phyloP scores from a whole-genome alignment of 2,888 invertebrate genomes.

The Unio pictorum region DNA sequence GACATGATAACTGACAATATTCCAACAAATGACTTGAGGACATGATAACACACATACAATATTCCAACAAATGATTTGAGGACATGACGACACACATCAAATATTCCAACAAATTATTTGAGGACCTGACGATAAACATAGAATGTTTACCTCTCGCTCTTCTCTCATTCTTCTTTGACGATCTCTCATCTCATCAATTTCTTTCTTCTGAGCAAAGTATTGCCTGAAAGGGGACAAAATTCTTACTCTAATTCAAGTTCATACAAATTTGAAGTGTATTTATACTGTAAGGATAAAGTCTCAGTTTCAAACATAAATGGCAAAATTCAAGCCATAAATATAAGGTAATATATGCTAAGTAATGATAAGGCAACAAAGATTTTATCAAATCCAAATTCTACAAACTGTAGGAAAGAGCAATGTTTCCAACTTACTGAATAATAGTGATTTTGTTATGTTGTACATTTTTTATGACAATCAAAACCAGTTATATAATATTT shows the following conservation, averaged over 20 bases:
- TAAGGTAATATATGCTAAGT: not conserved
- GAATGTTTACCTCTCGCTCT: slow-evolving; percentile 62
- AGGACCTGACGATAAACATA: not conserved
- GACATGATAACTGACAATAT: too few relatives aligned
- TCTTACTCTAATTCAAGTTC: too few relatives aligned
- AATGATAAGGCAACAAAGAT: not conserved
- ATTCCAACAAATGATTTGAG: slow-evolving; percentile 13
- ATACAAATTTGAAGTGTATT: too few relatives aligned
- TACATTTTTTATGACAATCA: too few relatives aligned
- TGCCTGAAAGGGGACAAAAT: slow-evolving; percentile 46
- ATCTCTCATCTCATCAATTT: slow-evolving; percentile 59
- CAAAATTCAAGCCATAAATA: too few relatives aligned
- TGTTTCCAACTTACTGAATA: too few relatives aligned
- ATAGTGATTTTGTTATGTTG: too few relatives aligned
- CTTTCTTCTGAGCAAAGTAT: slow-evolving; percentile 59
- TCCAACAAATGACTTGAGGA: too few relatives aligned
- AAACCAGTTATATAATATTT: too few relatives aligned
- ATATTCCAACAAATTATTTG: too few relatives aligned
- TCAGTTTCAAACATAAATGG: too few relatives aligned
- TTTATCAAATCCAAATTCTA: not conserved
- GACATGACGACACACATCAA: not conserved
- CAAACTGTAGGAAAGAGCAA: not conserved
- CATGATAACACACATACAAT: not conserved
- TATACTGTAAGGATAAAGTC: too few relatives aligned
- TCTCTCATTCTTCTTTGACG: slow-evolving; percentile 60